Evolutionary conservation across 2,113 vertebrate genomes (phyloP).

Genomic region (Percina caprodes): DNA sequence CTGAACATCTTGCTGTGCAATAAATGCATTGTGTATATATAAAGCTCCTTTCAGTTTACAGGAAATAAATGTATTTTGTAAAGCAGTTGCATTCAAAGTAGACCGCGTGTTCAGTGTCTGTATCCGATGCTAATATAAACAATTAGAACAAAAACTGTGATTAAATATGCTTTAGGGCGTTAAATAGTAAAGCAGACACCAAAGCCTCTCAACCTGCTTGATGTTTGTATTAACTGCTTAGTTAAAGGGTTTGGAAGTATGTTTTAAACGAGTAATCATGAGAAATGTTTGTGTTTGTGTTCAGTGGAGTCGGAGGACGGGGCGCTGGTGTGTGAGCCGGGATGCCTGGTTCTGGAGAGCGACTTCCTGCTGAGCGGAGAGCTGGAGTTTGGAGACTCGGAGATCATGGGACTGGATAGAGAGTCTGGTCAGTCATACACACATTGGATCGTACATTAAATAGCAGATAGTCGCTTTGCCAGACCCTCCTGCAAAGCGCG

Average conservation of each 20-base stretch:
- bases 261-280: neutral
- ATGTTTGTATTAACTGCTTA: neutral
- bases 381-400: conserved; percentile 75
- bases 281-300: conserved; percentile 5
- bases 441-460: neutral
- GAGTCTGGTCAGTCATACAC: conserved; percentile 64
- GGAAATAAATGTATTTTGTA: neutral
- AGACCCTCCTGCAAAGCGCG: too few species aligned
- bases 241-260: neutral
- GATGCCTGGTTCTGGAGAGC: conserved; percentile 74
- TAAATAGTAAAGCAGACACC: neutral
- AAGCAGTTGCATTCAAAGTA: neutral
- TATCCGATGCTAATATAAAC: too few species aligned
- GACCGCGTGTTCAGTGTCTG: neutral
- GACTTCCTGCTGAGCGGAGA: conserved; percentile 78
- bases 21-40: too few species aligned
- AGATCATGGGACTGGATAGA: conserved; percentile 74
- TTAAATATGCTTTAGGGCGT: too few species aligned
- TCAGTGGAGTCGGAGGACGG: conserved; percentile 65
- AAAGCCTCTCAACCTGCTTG: neutral
- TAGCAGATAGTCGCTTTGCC: too few species aligned
- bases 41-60: neutral
- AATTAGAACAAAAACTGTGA: too few species aligned
- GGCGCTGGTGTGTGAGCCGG: conserved; percentile 52
- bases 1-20: too few species aligned